Percentiles rank a stretch among this genome's conserved stretches.
phyloP scores from a whole-genome alignment of 1,140 invertebrate species.

The Brachionus paranguensis region DNA sequence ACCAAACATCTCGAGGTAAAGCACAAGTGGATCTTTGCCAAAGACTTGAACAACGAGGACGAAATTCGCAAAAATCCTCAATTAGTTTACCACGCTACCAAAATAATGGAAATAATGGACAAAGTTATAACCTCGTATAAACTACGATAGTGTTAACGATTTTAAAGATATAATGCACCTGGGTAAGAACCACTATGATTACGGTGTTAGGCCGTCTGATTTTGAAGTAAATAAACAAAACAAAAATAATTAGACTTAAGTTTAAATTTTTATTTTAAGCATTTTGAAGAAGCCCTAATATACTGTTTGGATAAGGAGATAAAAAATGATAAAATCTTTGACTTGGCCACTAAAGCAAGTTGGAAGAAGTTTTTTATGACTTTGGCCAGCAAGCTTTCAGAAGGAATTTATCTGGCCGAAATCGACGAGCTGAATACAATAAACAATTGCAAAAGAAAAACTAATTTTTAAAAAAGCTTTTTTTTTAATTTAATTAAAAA shows the following conservation, averaged over 20 bases:
- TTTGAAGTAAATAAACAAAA: background rate
- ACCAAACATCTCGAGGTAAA: background rate
- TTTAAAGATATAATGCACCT: background rate
- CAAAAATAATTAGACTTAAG: background rate
- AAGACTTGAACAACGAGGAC: background rate
- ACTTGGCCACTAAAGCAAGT: background rate
- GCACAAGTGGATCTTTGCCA: constrained; percentile 29
- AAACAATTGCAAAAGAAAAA: background rate
- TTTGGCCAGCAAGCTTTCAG: background rate
- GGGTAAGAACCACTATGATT: constrained; percentile 7
- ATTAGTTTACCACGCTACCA: background rate
- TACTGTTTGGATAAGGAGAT: constrained; percentile 4
- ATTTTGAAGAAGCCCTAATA: constrained; percentile 8
- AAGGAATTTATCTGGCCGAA: constrained; percentile 25
- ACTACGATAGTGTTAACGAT: background rate
- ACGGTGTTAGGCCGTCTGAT: background rate
- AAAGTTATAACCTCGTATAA: background rate
- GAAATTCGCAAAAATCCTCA: constrained; percentile 15
- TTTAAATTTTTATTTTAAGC: background rate
- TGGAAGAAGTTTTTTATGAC: constrained; percentile 31
- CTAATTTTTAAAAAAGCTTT: background rate
- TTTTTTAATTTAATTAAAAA: too few relatives aligned
- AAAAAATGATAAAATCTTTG: background rate
- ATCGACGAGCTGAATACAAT: constrained; percentile 4
- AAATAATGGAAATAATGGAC: constrained; percentile 2